A percentile compares a stretch with the other conserved stretches of the same genome.
phyloP scores from a whole-genome alignment of 2,888 invertebrate genomes.

The Dolomedes plantarius region DNA sequence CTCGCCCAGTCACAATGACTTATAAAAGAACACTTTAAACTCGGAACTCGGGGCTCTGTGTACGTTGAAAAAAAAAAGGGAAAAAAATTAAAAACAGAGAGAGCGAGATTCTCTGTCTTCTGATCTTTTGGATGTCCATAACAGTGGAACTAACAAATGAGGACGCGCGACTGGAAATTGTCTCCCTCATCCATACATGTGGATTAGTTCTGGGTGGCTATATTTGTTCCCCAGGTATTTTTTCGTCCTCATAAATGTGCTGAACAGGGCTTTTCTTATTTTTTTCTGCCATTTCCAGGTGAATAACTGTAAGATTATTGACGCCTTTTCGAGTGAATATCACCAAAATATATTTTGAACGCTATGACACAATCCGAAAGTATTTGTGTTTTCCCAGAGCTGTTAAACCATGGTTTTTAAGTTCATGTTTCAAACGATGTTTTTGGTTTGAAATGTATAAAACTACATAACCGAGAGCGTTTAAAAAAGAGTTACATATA shows the following conservation, averaged over 20 bases:
- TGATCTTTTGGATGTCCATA: slow-evolving; percentile 31
- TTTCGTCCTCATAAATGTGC: slow-evolving; percentile 25
- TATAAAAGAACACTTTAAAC: slow-evolving; percentile 44
- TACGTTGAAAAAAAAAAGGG: slow-evolving; percentile 27
- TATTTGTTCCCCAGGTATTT: slow-evolving; percentile 15
- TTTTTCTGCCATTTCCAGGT: not conserved
- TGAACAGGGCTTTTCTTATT: slow-evolving; percentile 18
- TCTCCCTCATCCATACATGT: slow-evolving; percentile 42
- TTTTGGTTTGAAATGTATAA: too few relatives aligned
- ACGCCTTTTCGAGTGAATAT: too few relatives aligned
- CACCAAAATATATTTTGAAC: too few relatives aligned
- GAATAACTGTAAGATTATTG: too few relatives aligned
- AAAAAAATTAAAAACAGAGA: too few relatives aligned
- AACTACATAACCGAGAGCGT: too few relatives aligned
- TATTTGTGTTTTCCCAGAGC: too few relatives aligned
- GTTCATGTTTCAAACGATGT: too few relatives aligned
- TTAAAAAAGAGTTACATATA: too few relatives aligned
- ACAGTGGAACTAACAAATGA: slow-evolving; percentile 33
- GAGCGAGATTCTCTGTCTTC: slow-evolving; percentile 30
- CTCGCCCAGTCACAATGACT: slow-evolving; percentile 38
- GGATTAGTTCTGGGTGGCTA: slow-evolving; percentile 4
- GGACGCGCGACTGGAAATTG: slow-evolving; percentile 27
- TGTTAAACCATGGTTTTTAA: too few relatives aligned
- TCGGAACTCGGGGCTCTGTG: too few relatives aligned
- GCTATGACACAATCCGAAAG: too few relatives aligned